Evolutionary conservation across 1,140 invertebrate genomes (phyloP).

Genomic region (Paracyclopina nana): DNA sequence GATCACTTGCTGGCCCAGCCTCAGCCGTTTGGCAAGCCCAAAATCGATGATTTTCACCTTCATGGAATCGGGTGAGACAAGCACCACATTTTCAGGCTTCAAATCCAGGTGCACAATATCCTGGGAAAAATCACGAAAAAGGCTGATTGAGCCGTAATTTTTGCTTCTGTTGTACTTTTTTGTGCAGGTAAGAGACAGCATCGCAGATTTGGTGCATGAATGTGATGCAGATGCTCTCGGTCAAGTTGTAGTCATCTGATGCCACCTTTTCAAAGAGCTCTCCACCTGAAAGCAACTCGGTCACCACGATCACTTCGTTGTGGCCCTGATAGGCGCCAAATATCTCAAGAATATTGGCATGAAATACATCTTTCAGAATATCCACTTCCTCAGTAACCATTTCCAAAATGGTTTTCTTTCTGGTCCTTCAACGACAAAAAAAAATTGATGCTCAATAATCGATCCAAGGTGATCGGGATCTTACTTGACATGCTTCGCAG

Average conservation of each 20-base stretch:
- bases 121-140: too few species aligned
- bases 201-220: constrained; percentile 3
- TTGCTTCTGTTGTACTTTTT: too few species aligned
- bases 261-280: constrained; percentile 1
- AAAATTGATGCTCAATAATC: too few species aligned
- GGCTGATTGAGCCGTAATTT: too few species aligned
- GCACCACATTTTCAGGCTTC: background rate
- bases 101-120: background rate
- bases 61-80: background rate
- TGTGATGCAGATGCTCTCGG: background rate
- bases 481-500: too few species aligned
- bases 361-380: too few species aligned
- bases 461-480: too few species aligned
- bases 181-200: background rate
- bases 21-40: background rate
- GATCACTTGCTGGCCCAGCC: background rate
- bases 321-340: background rate
- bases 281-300: constrained; percentile 1
- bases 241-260: background rate
- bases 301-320: background rate
- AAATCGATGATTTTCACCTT: constrained; percentile 4
- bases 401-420: too few species aligned
- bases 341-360: background rate
- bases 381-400: too few species aligned
- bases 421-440: too few species aligned